A percentile compares a stretch with the other conserved stretches of the same genome.
phyloP scores from a whole-genome alignment of 2,797 vertebrate genomes.

The Falco berigora region DNA sequence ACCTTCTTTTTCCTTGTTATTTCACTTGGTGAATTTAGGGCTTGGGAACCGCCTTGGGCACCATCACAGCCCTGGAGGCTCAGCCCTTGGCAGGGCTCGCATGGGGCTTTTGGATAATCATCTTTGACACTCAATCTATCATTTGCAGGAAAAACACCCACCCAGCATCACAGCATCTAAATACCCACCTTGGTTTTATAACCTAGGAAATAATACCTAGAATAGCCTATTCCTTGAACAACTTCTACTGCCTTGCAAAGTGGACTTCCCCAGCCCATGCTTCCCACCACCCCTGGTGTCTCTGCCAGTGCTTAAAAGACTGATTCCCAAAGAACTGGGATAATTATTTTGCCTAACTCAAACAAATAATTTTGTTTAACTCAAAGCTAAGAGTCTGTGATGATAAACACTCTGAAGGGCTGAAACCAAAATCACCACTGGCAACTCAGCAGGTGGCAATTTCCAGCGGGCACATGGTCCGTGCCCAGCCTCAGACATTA shows the following conservation, averaged over 20 bases:
- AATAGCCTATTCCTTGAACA: neutral
- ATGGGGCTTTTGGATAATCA: neutral
- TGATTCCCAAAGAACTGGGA: neutral
- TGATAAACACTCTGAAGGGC: neutral
- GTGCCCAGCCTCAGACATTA: rapidly evolving
- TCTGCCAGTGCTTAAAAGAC: neutral
- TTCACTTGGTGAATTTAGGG: neutral
- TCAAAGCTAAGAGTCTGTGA: neutral
- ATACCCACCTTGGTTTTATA: neutral
- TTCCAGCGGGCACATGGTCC: neutral
- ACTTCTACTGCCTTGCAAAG: neutral
- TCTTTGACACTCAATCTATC: neutral
- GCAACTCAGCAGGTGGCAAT: neutral
- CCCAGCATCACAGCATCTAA: neutral
- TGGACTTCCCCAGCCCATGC: neutral
- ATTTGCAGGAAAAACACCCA: neutral
- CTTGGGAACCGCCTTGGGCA: neutral
- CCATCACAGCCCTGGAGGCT: rapidly evolving
- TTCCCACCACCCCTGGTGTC: neutral
- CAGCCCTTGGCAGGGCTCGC: neutral
- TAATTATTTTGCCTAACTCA: neutral
- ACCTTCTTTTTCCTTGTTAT: neutral
- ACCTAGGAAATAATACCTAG: neutral
- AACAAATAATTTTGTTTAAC: neutral
- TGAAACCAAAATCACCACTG: neutral